Percentiles rank a stretch among this genome's conserved stretches.
phyloP scores from a whole-genome alignment of 2,888 invertebrate genomes.

The Trachelus stipa region DNA sequence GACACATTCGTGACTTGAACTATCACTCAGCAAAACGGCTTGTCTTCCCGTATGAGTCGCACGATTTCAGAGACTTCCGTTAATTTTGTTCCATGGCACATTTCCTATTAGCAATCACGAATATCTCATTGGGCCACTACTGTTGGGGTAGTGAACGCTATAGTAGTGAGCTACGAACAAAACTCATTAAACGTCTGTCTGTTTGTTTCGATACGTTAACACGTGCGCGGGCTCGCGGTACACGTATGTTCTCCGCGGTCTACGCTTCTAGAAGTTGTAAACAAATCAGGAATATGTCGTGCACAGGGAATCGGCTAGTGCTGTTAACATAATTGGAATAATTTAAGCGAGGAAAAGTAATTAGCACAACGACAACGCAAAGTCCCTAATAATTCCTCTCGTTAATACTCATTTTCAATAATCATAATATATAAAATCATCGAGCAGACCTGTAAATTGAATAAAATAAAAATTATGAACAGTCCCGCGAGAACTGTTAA shows the following conservation, averaged over 20 bases:
- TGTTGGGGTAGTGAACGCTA: background rate
- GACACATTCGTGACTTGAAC: background rate
- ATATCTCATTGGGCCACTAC: constrained; percentile 12
- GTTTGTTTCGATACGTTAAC: constrained; percentile 57
- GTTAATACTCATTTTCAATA: background rate
- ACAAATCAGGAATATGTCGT: constrained; percentile 42
- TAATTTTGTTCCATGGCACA: constrained; percentile 43
- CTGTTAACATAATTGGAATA: background rate
- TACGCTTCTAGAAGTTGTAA: constrained; percentile 33
- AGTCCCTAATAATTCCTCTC: background rate
- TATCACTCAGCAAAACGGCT: background rate
- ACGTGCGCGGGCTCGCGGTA: constrained; percentile 21
- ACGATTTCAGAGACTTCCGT: constrained; percentile 52
- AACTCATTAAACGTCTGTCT: constrained; percentile 65
- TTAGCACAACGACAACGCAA: background rate
- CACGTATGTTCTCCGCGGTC: constrained; percentile 2
- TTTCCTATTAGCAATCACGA: constrained; percentile 23
- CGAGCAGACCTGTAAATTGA: background rate
- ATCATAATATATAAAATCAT: background rate
- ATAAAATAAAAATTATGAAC: background rate
- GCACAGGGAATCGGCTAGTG: constrained; percentile 3
- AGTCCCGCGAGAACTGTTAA: background rate
- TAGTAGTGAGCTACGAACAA: constrained; percentile 40
- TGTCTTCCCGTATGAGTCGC: constrained; percentile 32
- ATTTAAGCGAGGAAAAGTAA: background rate